phyloP scores from a whole-genome alignment of 1,140 invertebrate species.

The Ceratosolen solmsi region DNA sequence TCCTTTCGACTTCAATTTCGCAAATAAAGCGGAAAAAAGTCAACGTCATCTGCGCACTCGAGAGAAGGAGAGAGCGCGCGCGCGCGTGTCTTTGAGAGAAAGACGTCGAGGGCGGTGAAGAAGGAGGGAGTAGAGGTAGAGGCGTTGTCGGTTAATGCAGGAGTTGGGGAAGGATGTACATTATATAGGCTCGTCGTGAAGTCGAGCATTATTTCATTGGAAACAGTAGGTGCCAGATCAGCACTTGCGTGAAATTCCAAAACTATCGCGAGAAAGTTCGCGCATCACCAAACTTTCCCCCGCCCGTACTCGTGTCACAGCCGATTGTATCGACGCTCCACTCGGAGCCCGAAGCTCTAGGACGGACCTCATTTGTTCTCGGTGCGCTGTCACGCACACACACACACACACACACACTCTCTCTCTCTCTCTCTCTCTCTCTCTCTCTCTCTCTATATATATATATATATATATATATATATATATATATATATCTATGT shows the following conservation, averaged over 20 bases:
- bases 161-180: background rate
- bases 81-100: no score
- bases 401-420: no score
- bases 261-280: slow-evolving; percentile 31
- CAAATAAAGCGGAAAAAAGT: no score
- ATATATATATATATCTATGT: no score
- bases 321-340: slow-evolving; percentile 21
- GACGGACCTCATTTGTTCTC: no score
- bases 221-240: slow-evolving; percentile 23
- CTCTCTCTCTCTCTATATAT: no score
- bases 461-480: slow-evolving; percentile 3
- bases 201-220: slow-evolving; percentile 38
- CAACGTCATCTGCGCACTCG: no score
- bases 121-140: background rate
- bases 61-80: background rate
- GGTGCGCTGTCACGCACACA: no score
- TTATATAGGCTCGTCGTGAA: background rate
- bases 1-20: no score
- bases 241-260: slow-evolving; percentile 22
- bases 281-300: slow-evolving; percentile 15
- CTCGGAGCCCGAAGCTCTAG: background rate
- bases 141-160: no score
- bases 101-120: no score
- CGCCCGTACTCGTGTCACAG: background rate
- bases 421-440: no score